A percentile compares a stretch with the other conserved stretches of the same genome.
phyloP scores from a whole-genome alignment of 2,888 invertebrate genomes.

The Erebia palarica region DNA sequence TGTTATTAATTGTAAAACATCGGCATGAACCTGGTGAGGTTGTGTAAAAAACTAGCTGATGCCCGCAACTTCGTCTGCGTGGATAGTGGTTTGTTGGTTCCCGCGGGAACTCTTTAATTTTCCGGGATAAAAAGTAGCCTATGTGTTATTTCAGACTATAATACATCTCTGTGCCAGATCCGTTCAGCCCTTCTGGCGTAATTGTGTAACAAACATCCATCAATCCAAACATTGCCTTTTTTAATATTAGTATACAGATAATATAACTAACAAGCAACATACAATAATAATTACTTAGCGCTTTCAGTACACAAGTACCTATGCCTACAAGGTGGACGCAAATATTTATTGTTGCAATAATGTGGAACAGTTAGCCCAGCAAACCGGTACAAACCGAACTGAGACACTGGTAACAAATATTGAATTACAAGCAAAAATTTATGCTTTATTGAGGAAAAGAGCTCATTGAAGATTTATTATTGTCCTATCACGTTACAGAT shows the following conservation, averaged over 20 bases:
- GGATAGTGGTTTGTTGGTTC: background rate
- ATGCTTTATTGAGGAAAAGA: conserved; percentile 1
- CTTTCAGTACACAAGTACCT: conserved; percentile 16
- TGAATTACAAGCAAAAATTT: conserved; percentile 13
- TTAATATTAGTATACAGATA: no score
- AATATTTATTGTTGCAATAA: conserved; percentile 23
- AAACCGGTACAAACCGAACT: conserved; percentile 10
- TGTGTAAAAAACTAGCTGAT: background rate
- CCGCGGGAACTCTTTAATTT: background rate
- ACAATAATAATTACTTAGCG: background rate
- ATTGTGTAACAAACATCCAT: no score
- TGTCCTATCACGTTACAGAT: background rate
- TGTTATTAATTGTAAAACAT: background rate
- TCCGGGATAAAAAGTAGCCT: background rate
- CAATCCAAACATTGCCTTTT: no score
- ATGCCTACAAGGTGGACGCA: conserved; percentile 12
- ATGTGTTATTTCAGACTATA: no score
- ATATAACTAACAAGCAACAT: no score
- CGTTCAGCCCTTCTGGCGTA: no score
- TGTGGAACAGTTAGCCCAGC: conserved; percentile 15
- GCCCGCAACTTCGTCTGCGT: background rate
- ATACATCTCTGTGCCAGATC: no score
- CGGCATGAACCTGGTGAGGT: background rate
- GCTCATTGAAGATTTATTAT: conserved; percentile 5
- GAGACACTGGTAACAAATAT: background rate